Base-by-base conservation (phyloP, 2,797 vertebrate genomes). In the Pseudochromis fuscus region DNA sequence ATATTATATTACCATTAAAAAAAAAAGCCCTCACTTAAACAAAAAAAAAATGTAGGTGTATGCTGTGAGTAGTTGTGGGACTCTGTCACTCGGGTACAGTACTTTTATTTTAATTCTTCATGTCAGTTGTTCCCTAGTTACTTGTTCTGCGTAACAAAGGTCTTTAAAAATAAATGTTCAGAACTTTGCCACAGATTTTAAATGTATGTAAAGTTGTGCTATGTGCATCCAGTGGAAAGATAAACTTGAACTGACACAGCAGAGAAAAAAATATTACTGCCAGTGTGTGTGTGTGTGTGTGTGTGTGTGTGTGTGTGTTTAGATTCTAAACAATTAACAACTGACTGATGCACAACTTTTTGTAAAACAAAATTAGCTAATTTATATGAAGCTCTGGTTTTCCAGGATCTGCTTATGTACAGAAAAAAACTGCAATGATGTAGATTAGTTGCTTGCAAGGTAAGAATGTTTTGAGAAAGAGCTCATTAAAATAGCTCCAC, bases 101-200 rank as follows among this genome's bases (percentile, higher is more conserved):
- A 87, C 30, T 62, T 83, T 81, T 46, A 67, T 81, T 82, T 86
- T 51, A 87, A 90, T 89, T 85, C 89, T 88, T 91, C 50, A 89
- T 88, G 69, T 72, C 23, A 70, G 31, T 67, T 81, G 72, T 73
- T 82, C 61, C 61, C 61, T n/a, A 21, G 68, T 49, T 78, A 78
- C 49, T 56, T 73, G 72, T 59, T 70, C 61, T 50, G 37, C 27
- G 30, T 67, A 37, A 38, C 38, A 55, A 21, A 19, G 37, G 55
- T 65, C 40, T 74, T 83, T 33, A 67, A 74, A 82, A 76, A 79
- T 77, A 16, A 28, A 75, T 79, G 65, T 50, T 70, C 45, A 52
- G 58, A 57, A 72, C 46, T 66, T 79, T 61, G 13, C 31, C 58
- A 59, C 62, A 70, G 44, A 74, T 83, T 72, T 40, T 2, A 58